Evolutionary conservation across 2,113 vertebrate species (phyloP), one percentile per base, ranked within the genome.

Genomic region (Rhombomys opimus): DNA sequence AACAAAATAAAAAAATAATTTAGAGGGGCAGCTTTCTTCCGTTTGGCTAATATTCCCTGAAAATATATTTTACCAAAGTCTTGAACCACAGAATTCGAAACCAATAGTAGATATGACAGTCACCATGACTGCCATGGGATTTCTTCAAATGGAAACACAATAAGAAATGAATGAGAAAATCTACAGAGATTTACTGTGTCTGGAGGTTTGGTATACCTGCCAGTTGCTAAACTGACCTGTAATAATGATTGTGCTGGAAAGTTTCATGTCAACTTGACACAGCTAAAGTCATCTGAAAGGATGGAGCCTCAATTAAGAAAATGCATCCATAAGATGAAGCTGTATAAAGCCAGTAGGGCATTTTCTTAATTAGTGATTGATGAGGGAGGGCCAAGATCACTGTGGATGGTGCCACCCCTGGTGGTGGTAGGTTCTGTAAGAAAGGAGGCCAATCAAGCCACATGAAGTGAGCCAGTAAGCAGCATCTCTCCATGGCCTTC

Each of bases 21-120:
- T 7, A 65, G 73, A 23, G 84, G 22, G 12, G 0, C 46, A 22
- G 35, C 77, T 91, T 91, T 65, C 81, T 92, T 88, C 41, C 70
- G 9, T 15, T 73, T 67, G 68, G 32, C 41, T 81, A 94, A 52
- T 68, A 90, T 76, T 85, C 52, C 1, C 0, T 65, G 22, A 80
- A 85, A 94, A 72, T 70, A 89, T 61, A 92, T 77, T 57, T 90
- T 72, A 1, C 72, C 32, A 25, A 89, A 52, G 10, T 57, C 65
- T 89, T 35, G 38, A 91, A 82, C 5, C 77, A 77, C 35, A 89
- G 93, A 73, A 61, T 86, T 81, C 4, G 25, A 96, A 78, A 89
- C 15, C 41, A 76, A 61, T 75, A 9, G 54, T 73, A 32, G 18
- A 70, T 87, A 86, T 30, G 8, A 81, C 46, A 89, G 67, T 77